Evolutionary conservation across 2,797 vertebrate species (phyloP).

Genomic region (Gymnopithys bicolor): DNA sequence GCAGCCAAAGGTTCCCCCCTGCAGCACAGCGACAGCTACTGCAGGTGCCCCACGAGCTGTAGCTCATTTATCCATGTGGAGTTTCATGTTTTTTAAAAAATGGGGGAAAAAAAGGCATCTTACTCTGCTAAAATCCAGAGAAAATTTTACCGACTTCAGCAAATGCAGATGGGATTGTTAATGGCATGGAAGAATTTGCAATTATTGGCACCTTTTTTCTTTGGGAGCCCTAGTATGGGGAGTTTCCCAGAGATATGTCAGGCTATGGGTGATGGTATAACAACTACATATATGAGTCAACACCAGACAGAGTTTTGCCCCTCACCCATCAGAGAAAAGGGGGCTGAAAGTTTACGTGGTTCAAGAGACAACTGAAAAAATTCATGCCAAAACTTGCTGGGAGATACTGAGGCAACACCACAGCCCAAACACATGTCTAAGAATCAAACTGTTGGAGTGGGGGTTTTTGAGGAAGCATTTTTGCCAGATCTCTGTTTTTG

Average conservation of each 20-base stretch:
- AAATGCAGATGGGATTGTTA: not conserved
- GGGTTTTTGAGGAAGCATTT: not conserved
- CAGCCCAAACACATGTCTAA: not conserved
- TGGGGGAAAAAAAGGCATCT: accelerated
- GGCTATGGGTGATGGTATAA: not conserved
- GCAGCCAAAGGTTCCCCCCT: conserved; percentile 68
- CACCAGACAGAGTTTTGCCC: not conserved
- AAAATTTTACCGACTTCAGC: not conserved
- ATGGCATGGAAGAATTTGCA: not conserved
- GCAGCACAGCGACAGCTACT: conserved; percentile 51
- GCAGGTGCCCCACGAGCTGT: not conserved
- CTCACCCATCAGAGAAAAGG: not conserved
- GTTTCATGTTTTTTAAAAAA: not conserved
- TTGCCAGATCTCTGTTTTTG: not conserved
- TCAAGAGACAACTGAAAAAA: not conserved
- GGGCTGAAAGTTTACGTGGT: not conserved
- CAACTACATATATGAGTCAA: accelerated
- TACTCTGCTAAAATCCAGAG: not conserved
- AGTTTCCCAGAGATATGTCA: not conserved
- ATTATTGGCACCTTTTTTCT: not conserved
- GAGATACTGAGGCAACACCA: not conserved
- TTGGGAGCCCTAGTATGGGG: not conserved
- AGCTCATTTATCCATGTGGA: not conserved
- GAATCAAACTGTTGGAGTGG: not conserved
- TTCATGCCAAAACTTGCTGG: not conserved